Percentiles rank a stretch among this genome's conserved stretches.
Conservation (phyloP, 2,888 invertebrate species). For the Drosophila mercatorum region DNA sequence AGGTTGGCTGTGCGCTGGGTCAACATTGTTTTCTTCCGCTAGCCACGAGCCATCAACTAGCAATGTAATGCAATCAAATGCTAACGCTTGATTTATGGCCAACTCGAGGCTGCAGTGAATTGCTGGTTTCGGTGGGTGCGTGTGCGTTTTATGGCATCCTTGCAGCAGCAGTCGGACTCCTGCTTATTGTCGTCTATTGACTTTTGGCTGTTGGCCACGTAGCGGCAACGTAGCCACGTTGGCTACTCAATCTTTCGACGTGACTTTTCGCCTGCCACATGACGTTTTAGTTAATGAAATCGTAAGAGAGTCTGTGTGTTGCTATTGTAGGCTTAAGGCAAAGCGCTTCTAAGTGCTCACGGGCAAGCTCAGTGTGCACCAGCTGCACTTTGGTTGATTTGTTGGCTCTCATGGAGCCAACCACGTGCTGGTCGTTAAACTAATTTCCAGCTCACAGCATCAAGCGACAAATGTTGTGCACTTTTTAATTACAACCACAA, state of each 20-base stretch:
- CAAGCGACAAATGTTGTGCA: conserved; percentile 31
- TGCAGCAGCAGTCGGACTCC: conserved; percentile 19
- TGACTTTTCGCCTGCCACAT: conserved; percentile 47
- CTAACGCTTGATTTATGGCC: conserved; percentile 63
- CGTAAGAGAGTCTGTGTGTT: background rate
- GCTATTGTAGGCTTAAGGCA: background rate
- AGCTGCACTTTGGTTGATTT: conserved; percentile 56
- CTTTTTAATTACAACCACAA: conserved; percentile 61
- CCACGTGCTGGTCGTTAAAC: conserved; percentile 46
- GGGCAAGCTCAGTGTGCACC: conserved; percentile 23
- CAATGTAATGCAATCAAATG: conserved; percentile 68
- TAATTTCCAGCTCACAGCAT: conserved; percentile 17
- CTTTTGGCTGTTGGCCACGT: conserved; percentile 63
- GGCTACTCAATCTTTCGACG: conserved; percentile 62
- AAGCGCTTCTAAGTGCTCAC: conserved; percentile 1
- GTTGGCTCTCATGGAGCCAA: conserved; percentile 20
- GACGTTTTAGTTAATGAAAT: conserved; percentile 6
- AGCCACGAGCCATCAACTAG: conserved; percentile 17
- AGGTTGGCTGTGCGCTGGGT: background rate
- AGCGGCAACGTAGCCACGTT: conserved; percentile 27
- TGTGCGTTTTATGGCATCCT: conserved; percentile 62
- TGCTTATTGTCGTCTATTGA: conserved; percentile 64
- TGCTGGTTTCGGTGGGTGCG: conserved; percentile 11
- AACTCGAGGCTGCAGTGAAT: conserved; percentile 48
- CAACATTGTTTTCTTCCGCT: conserved; percentile 12